phyloP scores from a whole-genome alignment of 2,888 invertebrate species.

The Volucella inflata region DNA sequence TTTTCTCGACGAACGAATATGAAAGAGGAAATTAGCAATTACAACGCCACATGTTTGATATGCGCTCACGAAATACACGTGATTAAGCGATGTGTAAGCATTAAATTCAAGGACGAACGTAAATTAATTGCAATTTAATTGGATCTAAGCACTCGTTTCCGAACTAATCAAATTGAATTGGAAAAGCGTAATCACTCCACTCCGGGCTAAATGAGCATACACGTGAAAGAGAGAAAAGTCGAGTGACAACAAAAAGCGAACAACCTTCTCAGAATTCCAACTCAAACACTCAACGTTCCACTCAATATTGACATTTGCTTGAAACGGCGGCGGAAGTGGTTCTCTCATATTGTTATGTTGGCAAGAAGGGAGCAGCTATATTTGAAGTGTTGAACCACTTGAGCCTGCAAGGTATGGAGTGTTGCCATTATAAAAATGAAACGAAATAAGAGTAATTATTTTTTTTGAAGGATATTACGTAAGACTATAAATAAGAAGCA shows the following conservation, averaged over 20 bases:
- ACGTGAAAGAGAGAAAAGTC: background rate
- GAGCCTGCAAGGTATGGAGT: background rate
- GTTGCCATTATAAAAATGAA: slow-evolving; percentile 2
- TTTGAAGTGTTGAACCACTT: background rate
- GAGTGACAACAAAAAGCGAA: background rate
- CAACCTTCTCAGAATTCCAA: background rate
- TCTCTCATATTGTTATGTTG: background rate
- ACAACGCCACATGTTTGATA: too few relatives aligned
- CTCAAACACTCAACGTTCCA: background rate
- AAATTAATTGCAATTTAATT: slow-evolving; percentile 31
- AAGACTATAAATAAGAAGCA: too few relatives aligned
- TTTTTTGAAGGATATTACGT: too few relatives aligned
- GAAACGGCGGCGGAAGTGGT: background rate
- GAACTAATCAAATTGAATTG: slow-evolving; percentile 26
- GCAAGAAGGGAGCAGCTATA: background rate
- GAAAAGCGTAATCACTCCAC: background rate
- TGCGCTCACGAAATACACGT: too few relatives aligned
- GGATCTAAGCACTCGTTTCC: slow-evolving; percentile 7
- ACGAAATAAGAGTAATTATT: too few relatives aligned
- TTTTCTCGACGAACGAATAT: slow-evolving; percentile 2
- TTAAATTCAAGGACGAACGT: background rate
- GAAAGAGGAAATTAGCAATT: background rate
- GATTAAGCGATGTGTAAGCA: too few relatives aligned
- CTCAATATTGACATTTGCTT: slow-evolving; percentile 25
- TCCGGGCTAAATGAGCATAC: background rate